Base-by-base conservation (phyloP, 2,113 vertebrate species). In the Emydura subglobosa region DNA sequence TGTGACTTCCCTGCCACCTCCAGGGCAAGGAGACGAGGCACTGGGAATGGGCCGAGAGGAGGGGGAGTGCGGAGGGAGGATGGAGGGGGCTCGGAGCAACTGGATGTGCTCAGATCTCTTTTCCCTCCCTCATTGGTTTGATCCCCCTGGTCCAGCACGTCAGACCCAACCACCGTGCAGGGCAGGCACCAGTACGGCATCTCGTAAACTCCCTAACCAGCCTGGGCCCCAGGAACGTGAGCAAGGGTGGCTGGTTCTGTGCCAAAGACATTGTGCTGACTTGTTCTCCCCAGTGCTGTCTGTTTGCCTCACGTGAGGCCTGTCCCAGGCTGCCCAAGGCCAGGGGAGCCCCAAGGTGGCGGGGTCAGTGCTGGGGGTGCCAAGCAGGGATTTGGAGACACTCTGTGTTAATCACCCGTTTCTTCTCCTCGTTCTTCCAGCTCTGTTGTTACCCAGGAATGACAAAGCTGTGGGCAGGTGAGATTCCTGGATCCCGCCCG, bases 401-500 rank as follows among this genome's bases (percentile, higher is more conserved):
- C 31, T 17, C 14, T 2, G 17, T 51, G 44, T 61, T 82, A 44
- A 17, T 87, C 79, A 51, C 12, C 5, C 13, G 16, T 29, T 9
- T 25, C 76, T 72, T 87, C 22, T 83, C 6, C 29, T 81, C 39
- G 4, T 83, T 80, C 54, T 79, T 81, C 42, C 91, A 98, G 98
- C 98, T 65, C 95, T 96, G 59, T 53, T 97, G 34, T 90, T 98
- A 12, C 87, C 93, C 2, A 0, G 94, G 72, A 95, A 94, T 16
- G 50, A 42, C 68, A 97, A 89, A 49, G 79, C 82, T 55, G 79
- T 29, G 7, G 87, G 85, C 92, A 98, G 97, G 98, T 98, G 95
- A 97, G 97, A 68, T 16, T 42, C 12, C 25, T 29, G 91, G 29
- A 13, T 55, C 11, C 65, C 1, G 9, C 22, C 47, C 39, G 39